Evolutionary conservation across 1,140 invertebrate genomes (phyloP).

Genomic region (Teleogryllus occipitalis): DNA sequence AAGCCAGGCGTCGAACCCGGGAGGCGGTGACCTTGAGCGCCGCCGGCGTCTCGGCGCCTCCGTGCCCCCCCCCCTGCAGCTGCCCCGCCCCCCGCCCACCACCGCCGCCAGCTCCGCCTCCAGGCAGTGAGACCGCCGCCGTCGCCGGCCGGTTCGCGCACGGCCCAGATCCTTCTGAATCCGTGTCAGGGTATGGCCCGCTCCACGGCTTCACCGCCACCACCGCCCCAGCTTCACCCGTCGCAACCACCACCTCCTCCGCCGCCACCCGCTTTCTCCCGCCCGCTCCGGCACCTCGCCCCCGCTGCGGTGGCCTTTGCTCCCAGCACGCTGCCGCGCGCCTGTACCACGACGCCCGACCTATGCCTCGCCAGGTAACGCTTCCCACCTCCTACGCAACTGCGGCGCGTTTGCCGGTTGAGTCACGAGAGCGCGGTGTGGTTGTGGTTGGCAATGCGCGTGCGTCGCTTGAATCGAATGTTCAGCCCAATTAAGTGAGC

Average conservation of each 20-base stretch:
- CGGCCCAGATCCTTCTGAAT: not conserved
- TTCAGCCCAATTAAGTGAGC: no score
- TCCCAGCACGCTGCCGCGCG: no score
- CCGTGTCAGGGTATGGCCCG: not conserved
- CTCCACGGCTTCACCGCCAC: not conserved
- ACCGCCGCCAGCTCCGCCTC: not conserved
- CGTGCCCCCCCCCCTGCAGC: not conserved
- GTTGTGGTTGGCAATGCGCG: no score
- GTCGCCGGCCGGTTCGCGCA: not conserved
- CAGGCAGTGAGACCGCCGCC: not conserved
- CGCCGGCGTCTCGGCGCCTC: not conserved
- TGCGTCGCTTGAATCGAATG: no score
- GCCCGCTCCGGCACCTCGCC: slow-evolving; percentile 9
- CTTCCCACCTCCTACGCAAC: no score
- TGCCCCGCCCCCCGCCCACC: no score
- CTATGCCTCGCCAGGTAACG: no score
- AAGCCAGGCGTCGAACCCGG: not conserved
- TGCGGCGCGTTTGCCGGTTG: no score
- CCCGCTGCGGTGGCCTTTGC: no score
- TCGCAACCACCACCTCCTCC: not conserved
- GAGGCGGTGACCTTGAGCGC: not conserved
- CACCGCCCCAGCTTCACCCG: not conserved
- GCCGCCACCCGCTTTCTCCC: slow-evolving; percentile 6
- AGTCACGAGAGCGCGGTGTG: no score
- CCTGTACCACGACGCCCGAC: no score